Conservation (phyloP, 1,140 invertebrate genomes). For the Caenorhabditis remanei region DNA sequence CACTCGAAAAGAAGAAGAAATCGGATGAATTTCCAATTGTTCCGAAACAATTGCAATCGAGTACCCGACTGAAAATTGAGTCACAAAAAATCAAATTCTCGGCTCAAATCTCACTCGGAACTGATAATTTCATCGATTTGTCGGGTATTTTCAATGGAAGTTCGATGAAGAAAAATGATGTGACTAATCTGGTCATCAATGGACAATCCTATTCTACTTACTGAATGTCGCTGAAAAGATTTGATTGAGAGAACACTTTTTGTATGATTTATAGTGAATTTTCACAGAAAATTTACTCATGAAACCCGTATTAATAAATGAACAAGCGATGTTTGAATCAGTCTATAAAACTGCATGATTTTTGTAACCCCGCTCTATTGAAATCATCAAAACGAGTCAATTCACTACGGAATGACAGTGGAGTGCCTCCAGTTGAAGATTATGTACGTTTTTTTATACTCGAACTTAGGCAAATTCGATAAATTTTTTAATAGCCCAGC, state of each 20-base stretch:
- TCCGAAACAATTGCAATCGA: conserved; percentile 25
- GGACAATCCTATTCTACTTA: conserved; percentile 12
- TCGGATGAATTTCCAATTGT: neutral
- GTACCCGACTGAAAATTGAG: neutral
- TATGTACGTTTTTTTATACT: too few species aligned
- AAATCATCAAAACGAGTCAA: conserved; percentile 46
- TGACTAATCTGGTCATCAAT: conserved; percentile 1
- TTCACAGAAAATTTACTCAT: neutral
- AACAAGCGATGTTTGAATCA: neutral
- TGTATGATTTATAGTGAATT: too few species aligned
- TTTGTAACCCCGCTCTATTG: too few species aligned
- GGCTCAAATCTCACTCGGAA: neutral
- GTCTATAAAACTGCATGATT: too few species aligned
- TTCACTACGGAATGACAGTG: conserved; percentile 59
- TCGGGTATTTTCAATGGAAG: conserved; percentile 30
- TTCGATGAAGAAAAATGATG: conserved; percentile 15
- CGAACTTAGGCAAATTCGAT: too few species aligned
- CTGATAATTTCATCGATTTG: conserved; percentile 3
- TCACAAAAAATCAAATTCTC: neutral
- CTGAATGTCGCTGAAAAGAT: neutral
- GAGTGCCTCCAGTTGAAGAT: conserved; percentile 54
- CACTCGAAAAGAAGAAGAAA: neutral
- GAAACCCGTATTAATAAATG: neutral
- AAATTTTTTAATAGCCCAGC: too few species aligned
- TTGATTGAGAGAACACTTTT: too few species aligned